Evolutionary conservation across 2,113 vertebrate species (phyloP), one percentile per base, ranked within the genome.

Genomic region (Nicator chloris): DNA sequence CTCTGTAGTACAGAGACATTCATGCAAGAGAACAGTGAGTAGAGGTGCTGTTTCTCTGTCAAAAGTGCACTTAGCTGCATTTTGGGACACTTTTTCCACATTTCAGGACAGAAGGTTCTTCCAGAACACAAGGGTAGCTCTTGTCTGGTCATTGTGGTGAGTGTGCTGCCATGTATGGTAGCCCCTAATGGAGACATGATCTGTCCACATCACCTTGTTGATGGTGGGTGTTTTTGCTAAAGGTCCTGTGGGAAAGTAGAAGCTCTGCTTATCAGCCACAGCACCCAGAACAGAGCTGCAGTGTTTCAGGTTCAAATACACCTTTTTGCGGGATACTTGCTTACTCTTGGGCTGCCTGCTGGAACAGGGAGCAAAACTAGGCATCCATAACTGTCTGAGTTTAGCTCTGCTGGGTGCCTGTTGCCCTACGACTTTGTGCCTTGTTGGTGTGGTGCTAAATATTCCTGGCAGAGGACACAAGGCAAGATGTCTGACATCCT

Each of bases 1-100:
- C 27, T 50, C 59, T 40, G 47, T 82, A 93, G 78, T 88, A 78
- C 64, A 93, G 88, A 94, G 64, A 31, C 13, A 59, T 65, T 59
- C 68, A 7, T 22, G 80, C 1, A n/a, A 78, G 72, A 37, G 77
- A 83, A 70, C 50, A 66, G 61, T 18, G 27, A 93, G 64, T 79
- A 93, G 86, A 81, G 61, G 47, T 88, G 65, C 54, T 18, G 39
- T 37, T 92, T 47, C 57, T 88, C 64, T 88, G 76, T 83, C 7
- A 5, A 31, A 88, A 93, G 45, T 4, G 6, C 13, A 33, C 22
- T 63, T 66, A 63, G 44, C 76, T 92, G n/a, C 20, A 12, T 84
- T 89, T 91, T 57, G 42, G 87, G 72, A 49, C 15, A 16, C 13
- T 40, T 42, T 66, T 40, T 42, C 16, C 2, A 2, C 22, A 8